A percentile compares a stretch with the other conserved stretches of the same genome.
These are phyloP conservation scores for Diaprepes abbreviatus DNA, from an alignment of 2,888 invertebrate species.

Conservation along the genomic window DNA sequence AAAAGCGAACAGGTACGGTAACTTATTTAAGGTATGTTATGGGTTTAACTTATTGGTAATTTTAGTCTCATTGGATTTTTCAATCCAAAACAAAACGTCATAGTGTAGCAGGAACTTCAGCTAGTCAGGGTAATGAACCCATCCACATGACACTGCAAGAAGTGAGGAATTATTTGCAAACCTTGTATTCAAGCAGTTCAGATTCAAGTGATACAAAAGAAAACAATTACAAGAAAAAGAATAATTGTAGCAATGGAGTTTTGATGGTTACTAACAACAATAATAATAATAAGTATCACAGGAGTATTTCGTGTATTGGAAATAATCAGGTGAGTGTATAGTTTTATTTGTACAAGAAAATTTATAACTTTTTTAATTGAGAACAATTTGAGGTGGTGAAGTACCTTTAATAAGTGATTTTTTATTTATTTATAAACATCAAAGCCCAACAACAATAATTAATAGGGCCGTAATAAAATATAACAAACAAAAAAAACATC, in stretches of 20 bases:
- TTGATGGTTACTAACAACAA: slow-evolving; percentile 58
- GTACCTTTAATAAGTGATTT: no score
- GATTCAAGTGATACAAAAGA: slow-evolving; percentile 74
- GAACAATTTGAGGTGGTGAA: no score
- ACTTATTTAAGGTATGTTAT: not conserved
- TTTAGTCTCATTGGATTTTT: slow-evolving; percentile 61
- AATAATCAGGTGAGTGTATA: slow-evolving; percentile 43
- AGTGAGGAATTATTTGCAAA: slow-evolving; percentile 86
- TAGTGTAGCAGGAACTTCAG: slow-evolving; percentile 76
- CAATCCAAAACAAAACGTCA: slow-evolving; percentile 72
- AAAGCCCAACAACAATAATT: no score
- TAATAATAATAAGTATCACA: slow-evolving; percentile 50
- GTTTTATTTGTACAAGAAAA: no score
- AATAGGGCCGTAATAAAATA: no score
- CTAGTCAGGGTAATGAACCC: slow-evolving; percentile 76
- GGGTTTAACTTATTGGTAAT: not conserved
- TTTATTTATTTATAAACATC: no score
- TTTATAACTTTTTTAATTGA: no score
- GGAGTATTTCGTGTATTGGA: slow-evolving; percentile 19
- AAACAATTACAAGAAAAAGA: slow-evolving; percentile 58
- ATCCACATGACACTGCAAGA: slow-evolving; percentile 89
- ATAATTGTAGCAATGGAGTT: slow-evolving; percentile 40
- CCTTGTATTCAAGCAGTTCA: slow-evolving; percentile 83
- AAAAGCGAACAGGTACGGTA: slow-evolving; percentile 38
- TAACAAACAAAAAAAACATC: no score